Percentiles rank a stretch among this genome's conserved stretches.
Evolutionary conservation across 2,797 vertebrate genomes (phyloP).

Genomic region (Nyctibius grandis): DNA sequence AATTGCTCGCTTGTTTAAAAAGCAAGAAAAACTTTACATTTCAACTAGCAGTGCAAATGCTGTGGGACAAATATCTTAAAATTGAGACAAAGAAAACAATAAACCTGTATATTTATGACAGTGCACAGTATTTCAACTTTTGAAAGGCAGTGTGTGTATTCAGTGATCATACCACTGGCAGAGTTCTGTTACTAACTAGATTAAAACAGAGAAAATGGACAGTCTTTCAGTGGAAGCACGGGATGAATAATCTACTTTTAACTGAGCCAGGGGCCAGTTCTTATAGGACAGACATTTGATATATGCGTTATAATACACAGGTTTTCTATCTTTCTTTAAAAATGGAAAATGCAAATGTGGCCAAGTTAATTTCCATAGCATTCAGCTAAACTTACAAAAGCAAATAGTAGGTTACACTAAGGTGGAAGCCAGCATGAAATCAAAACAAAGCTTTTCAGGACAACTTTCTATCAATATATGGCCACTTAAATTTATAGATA

Average conservation of each 20-base stretch:
- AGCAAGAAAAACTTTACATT: neutral
- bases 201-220: neutral
- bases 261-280: neutral
- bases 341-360: neutral
- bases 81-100: neutral
- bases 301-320: neutral
- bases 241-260: neutral
- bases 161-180: neutral
- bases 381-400: neutral
- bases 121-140: neutral
- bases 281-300: neutral
- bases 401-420: neutral
- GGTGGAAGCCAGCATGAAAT: neutral
- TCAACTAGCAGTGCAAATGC: neutral
- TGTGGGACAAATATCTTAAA: neutral
- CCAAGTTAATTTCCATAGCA: neutral
- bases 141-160: neutral
- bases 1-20: neutral
- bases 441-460: neutral
- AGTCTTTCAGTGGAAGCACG: neutral
- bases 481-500: neutral
- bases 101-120: neutral
- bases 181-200: neutral
- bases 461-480: neutral
- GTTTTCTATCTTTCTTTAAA: neutral